A percentile compares a stretch with the other conserved stretches of the same genome.
Conservation (phyloP, 2,797 vertebrate species). For the Clarias pachynema region DNA sequence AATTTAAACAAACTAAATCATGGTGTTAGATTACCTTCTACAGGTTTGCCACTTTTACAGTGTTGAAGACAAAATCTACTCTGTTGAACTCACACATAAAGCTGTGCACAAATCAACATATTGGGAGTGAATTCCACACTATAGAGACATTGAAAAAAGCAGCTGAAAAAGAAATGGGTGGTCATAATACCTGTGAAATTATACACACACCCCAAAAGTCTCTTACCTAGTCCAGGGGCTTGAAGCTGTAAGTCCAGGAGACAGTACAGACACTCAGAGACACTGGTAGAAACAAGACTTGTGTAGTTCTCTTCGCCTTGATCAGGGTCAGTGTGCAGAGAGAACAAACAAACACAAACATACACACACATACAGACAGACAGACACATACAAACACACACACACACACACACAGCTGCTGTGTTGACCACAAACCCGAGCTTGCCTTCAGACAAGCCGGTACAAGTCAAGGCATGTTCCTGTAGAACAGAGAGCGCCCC, state of each 20-base stretch:
- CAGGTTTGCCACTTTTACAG: not conserved
- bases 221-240: slow-evolving; percentile 19
- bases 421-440: slow-evolving; percentile 67
- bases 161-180: not conserved
- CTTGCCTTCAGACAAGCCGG: slow-evolving; percentile 59
- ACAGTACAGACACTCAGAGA: slow-evolving; percentile 4
- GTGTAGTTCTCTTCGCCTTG: slow-evolving; percentile 48
- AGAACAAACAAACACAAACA: not conserved
- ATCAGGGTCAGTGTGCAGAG: slow-evolving; percentile 59
- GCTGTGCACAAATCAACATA: slow-evolving; percentile 1
- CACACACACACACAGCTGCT: slow-evolving; percentile 47
- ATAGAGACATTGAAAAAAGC: not conserved
- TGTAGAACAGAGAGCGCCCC: slow-evolving; percentile 69
- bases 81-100: not conserved
- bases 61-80: not conserved
- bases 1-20: not conserved
- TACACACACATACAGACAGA: slow-evolving; percentile 33
- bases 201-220: slow-evolving; percentile 1
- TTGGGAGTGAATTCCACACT: not conserved
- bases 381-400: slow-evolving; percentile 6
- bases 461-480: slow-evolving; percentile 83
- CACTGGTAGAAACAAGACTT: slow-evolving; percentile 16
- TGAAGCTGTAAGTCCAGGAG: slow-evolving; percentile 14
- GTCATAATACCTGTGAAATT: slow-evolving; percentile 5
- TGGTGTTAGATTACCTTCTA: not conserved